Percentiles rank a stretch among this genome's conserved stretches.
phyloP scores from a whole-genome alignment of 2,888 invertebrate species.

The Cephus rjabovi region DNA sequence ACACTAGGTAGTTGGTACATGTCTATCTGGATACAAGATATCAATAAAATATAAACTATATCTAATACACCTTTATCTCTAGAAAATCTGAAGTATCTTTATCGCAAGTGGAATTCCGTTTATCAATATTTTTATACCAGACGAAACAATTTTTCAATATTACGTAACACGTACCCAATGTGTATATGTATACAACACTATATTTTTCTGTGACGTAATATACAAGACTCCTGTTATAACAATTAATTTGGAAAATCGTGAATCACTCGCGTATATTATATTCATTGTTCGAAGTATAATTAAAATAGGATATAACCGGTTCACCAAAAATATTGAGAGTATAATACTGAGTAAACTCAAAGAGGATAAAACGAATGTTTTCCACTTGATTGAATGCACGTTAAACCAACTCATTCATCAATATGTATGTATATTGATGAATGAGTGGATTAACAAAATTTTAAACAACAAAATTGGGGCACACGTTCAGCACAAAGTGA shows the following conservation, averaged over 20 bases:
- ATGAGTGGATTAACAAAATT: too few species aligned
- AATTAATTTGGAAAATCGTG: not conserved
- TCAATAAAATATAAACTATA: constrained; percentile 2
- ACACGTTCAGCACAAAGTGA: too few species aligned
- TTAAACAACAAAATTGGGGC: too few species aligned
- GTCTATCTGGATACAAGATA: not conserved
- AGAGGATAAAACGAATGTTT: not conserved
- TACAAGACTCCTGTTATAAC: not conserved
- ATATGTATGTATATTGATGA: too few species aligned
- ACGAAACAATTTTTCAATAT: not conserved
- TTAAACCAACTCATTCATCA: not conserved
- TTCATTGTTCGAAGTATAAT: not conserved
- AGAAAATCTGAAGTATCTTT: not conserved
- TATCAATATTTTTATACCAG: constrained; percentile 9
- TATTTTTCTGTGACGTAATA: not conserved
- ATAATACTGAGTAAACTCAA: not conserved
- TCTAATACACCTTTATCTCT: not conserved
- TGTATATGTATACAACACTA: not conserved
- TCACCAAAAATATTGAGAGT: not conserved
- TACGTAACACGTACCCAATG: not conserved
- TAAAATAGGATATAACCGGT: not conserved
- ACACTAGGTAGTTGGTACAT: not conserved
- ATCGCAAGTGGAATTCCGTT: constrained; percentile 3
- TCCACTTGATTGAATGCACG: not conserved
- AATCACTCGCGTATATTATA: not conserved